These are phyloP conservation scores for Antedon mediterranea DNA, from an alignment of 53 echinoderm and acorn worm genomes.

Conservation along the genomic window DNA sequence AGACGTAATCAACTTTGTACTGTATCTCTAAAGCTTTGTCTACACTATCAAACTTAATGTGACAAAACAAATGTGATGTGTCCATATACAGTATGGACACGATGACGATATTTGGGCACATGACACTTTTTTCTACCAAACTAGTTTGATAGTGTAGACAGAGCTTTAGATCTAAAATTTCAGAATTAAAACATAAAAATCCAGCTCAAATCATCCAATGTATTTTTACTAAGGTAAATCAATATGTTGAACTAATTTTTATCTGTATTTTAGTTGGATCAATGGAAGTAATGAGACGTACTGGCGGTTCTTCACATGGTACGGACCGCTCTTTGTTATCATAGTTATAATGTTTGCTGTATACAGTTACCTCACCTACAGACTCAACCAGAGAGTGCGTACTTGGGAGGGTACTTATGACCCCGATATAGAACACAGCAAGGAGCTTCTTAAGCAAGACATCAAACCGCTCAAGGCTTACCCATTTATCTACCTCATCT, in stretches of 20 bases:
- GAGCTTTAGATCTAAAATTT: too few relatives aligned
- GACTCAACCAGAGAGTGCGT: slow-evolving; percentile 45
- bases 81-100: too few relatives aligned
- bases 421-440: slow-evolving; percentile 67
- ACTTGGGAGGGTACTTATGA: slow-evolving; percentile 92
- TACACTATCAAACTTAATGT: too few relatives aligned
- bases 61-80: too few relatives aligned
- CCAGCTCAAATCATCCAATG: too few relatives aligned
- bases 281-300: slow-evolving; percentile 6
- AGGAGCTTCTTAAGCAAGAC: slow-evolving; percentile 69
- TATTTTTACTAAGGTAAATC: not conserved
- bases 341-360: slow-evolving; percentile 51
- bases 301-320: slow-evolving; percentile 43
- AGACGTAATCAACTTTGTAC: too few relatives aligned
- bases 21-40: too few relatives aligned
- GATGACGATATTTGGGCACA: too few relatives aligned
- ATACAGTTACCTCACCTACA: slow-evolving; percentile 71
- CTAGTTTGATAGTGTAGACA: too few relatives aligned
- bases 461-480: slow-evolving; percentile 74
- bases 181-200: not conserved
- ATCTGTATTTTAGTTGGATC: slow-evolving; percentile 57
- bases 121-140: too few relatives aligned
- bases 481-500: slow-evolving; percentile 77
- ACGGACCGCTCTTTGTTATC: slow-evolving; percentile 68
- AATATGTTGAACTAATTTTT: too few relatives aligned